A percentile compares a stretch with the other conserved stretches of the same genome.
Conservation (phyloP, 2,113 vertebrate species). For the Sinocyclocheilus anophthalmus region DNA sequence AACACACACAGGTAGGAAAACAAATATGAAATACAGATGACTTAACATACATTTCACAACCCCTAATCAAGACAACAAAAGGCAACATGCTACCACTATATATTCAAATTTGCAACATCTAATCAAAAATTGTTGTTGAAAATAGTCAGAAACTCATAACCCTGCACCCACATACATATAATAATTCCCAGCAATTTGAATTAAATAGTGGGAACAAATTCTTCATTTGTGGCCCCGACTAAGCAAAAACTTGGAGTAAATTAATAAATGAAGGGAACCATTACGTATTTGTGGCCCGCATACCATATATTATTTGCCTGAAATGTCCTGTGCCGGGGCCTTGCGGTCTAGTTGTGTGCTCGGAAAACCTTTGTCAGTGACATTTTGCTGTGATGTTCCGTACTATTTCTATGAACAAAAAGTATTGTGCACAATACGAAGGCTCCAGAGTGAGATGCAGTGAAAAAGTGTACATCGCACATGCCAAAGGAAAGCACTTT, state of each 20-base stretch:
- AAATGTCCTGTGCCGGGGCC: not conserved
- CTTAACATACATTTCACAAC: not conserved
- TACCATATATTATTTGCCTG: too few relatives aligned
- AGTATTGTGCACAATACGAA: not conserved
- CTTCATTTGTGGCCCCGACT: too few relatives aligned
- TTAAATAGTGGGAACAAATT: not conserved
- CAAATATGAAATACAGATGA: not conserved
- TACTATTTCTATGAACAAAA: not conserved
- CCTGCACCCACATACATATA: too few relatives aligned
- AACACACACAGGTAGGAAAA: slow-evolving; percentile 30
- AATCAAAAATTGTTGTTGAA: not conserved
- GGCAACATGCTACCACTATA: not conserved
- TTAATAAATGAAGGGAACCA: too few relatives aligned
- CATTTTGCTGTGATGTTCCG: not conserved
- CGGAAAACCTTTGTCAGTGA: not conserved
- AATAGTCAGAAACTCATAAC: not conserved
- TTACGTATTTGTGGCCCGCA: not conserved
- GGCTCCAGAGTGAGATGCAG: not conserved
- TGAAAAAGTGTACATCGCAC: not conserved
- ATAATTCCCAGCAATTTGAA: too few relatives aligned
- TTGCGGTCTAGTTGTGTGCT: not conserved
- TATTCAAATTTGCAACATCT: not conserved
- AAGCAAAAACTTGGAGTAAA: too few relatives aligned
- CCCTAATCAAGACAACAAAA: not conserved
- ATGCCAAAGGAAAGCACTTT: not conserved